These are phyloP conservation scores for Edolisoma coerulescens DNA, from an alignment of 2,113 vertebrate species.

Conservation along the genomic window DNA sequence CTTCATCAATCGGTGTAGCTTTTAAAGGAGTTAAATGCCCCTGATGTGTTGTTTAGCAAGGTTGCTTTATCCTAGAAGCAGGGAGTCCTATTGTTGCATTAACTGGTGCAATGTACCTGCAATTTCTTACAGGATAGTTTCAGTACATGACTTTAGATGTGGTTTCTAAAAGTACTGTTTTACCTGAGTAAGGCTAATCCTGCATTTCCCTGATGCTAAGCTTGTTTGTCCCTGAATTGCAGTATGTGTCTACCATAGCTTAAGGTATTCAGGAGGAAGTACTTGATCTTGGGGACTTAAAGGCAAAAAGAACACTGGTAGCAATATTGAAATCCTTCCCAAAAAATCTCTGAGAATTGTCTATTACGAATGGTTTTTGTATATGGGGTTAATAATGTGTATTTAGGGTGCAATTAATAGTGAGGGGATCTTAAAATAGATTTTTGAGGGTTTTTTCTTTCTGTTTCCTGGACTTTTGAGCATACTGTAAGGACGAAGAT, in stretches of 20 bases:
- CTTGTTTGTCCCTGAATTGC: not conserved
- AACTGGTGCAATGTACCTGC: not conserved
- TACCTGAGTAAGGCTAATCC: not conserved
- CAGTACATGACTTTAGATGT: not conserved
- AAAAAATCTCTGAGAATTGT: not conserved
- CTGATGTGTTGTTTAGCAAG: not conserved
- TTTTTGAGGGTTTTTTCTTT: not conserved
- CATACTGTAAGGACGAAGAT: not conserved
- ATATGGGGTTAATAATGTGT: not conserved
- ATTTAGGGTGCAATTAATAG: not conserved
- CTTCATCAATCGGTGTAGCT: not conserved
- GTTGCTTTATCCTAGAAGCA: not conserved
- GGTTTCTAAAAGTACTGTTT: not conserved
- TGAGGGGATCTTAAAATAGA: not conserved
- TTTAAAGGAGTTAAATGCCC: not conserved
- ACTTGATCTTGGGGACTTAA: not conserved
- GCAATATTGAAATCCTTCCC: not conserved
- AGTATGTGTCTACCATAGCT: not conserved
- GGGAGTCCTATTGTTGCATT: not conserved
- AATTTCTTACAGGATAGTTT: not conserved
- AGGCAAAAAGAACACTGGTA: not conserved
- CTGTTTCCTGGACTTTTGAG: not conserved
- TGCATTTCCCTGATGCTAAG: not conserved
- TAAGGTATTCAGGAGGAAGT: not conserved
- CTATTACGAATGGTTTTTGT: not conserved